Percentiles rank a stretch among this genome's conserved stretches.
These are phyloP conservation scores for Bubo blakistoni DNA, from an alignment of 2,113 vertebrate species.

Conservation along the genomic window DNA sequence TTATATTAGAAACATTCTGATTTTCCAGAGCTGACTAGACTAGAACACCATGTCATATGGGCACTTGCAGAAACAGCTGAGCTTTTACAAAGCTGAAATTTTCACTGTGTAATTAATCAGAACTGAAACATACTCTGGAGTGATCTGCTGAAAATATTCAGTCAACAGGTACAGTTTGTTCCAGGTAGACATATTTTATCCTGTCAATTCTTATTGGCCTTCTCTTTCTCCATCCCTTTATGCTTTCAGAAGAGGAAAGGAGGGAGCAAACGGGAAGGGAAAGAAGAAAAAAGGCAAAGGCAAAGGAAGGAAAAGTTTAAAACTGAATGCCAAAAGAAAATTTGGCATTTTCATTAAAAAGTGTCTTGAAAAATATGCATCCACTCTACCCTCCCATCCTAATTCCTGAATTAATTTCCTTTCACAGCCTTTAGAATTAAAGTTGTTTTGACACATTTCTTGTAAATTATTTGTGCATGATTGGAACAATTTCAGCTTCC, in stretches of 20 bases:
- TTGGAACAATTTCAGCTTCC: neutral
- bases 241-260: fast-evolving
- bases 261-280: neutral
- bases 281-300: neutral
- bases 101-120: neutral
- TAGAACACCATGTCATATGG: fast-evolving
- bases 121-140: neutral
- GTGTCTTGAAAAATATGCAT: neutral
- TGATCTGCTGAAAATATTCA: neutral
- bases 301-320: neutral
- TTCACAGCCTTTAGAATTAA: neutral
- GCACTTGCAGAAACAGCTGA: neutral
- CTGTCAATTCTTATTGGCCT: neutral
- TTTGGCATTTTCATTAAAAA: neutral
- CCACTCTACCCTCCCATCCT: neutral
- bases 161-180: neutral
- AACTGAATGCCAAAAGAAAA: neutral
- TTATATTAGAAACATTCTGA: neutral
- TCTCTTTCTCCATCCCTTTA: neutral
- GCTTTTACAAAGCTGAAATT: neutral
- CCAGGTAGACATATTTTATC: neutral
- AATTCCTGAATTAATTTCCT: neutral
- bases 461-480: neutral
- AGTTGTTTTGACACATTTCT: neutral
- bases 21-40: neutral